These are phyloP conservation scores for Spondyliosoma cantharus DNA, from an alignment of 2,797 vertebrate genomes.

Conservation along the genomic window DNA sequence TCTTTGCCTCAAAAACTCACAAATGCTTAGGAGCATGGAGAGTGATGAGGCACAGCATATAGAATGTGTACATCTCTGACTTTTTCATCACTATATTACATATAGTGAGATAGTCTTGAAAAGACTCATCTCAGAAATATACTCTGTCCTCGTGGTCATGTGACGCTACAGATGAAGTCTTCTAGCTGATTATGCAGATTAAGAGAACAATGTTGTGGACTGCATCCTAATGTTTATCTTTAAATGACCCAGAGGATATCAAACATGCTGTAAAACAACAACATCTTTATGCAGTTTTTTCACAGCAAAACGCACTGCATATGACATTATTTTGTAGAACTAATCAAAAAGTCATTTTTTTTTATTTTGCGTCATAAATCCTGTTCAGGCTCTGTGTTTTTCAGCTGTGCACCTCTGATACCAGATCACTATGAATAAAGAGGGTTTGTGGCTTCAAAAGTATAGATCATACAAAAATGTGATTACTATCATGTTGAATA, in stretches of 20 bases:
- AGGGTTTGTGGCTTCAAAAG: not conserved
- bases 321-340: not conserved
- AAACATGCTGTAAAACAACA: not conserved
- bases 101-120: not conserved
- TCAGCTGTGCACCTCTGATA: not conserved
- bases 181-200: not conserved
- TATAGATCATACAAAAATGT: too few relatives aligned
- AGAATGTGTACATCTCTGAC: not conserved
- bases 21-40: conserved; percentile 2
- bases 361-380: not conserved
- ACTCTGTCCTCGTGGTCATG: not conserved
- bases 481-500: not conserved
- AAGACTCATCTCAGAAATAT: conserved; percentile 3
- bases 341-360: not conserved
- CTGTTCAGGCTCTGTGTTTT: not conserved
- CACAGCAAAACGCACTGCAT: too few relatives aligned
- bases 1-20: conserved; percentile 20
- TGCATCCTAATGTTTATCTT: not conserved
- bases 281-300: not conserved
- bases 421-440: not conserved
- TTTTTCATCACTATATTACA: not conserved
- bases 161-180: not conserved
- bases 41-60: not conserved
- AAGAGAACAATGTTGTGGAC: not conserved
- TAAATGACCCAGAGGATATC: not conserved